These are phyloP conservation scores for Morbakka virulenta DNA, from an alignment of 30 jellyfish, hydroid and myxozoan genomes.

Conservation along the genomic window DNA sequence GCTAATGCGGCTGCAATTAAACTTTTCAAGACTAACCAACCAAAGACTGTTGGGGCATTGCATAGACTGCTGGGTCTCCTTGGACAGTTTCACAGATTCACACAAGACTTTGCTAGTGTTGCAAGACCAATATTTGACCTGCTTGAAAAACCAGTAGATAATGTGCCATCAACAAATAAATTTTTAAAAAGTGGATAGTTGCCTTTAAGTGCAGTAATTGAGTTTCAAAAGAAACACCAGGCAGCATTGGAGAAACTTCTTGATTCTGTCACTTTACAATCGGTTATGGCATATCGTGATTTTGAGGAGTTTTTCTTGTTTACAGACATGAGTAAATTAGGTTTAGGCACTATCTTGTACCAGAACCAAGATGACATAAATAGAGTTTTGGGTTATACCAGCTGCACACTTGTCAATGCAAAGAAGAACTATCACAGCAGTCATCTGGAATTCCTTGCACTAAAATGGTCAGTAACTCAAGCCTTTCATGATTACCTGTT, in stretches of 20 bases:
- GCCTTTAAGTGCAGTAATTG: conserved; percentile 7
- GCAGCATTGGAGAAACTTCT: conserved; percentile 14
- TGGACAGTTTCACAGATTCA: conserved; percentile 26
- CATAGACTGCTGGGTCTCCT: conserved; percentile 19
- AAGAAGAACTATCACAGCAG: conserved; percentile 49
- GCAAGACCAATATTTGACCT: conserved; percentile 33
- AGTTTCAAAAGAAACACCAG: conserved; percentile 6
- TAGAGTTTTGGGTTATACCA: conserved; percentile 37
- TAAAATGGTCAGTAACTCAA: conserved; percentile 26
- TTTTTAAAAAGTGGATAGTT: conserved; percentile 7
- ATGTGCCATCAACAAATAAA: no score
- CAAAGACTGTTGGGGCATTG: conserved; percentile 33
- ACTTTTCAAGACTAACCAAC: not conserved
- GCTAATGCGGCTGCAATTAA: conserved; percentile 16
- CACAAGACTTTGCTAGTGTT: conserved; percentile 1
- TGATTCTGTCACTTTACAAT: conserved; percentile 10
- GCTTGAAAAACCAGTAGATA: no score
- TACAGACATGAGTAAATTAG: conserved; percentile 36
- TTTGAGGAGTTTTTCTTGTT: conserved; percentile 9
- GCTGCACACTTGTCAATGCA: conserved; percentile 30
- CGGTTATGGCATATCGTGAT: conserved; percentile 39
- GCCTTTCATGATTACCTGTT: conserved; percentile 13
- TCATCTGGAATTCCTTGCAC: conserved; percentile 30
- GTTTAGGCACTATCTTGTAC: conserved; percentile 32
- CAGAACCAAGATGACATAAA: conserved; percentile 26